Percentiles rank a stretch among this genome's conserved stretches.
Evolutionary conservation across 2,888 invertebrate genomes (phyloP).

Genomic region (Drosophila kuntzei): DNA sequence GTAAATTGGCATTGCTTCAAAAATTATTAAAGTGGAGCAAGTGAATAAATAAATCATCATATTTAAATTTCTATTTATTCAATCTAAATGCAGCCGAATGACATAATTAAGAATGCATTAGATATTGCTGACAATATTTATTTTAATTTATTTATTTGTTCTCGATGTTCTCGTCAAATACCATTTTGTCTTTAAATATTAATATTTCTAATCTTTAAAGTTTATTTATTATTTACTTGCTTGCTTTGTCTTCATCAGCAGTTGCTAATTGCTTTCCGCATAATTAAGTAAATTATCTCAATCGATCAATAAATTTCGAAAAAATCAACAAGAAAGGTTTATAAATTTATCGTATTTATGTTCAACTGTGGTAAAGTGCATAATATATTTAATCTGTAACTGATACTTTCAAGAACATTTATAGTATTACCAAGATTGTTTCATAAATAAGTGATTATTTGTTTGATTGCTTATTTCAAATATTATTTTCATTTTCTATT

Average conservation of each 20-base stretch:
- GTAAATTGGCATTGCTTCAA: conserved; percentile 26
- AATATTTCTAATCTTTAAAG: background rate
- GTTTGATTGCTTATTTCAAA: background rate
- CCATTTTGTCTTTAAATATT: conserved; percentile 18
- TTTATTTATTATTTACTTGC: background rate
- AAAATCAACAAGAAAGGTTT: background rate
- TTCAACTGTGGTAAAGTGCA: background rate
- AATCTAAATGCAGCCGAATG: conserved; percentile 8
- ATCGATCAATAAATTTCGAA: background rate
- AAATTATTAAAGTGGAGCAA: conserved; percentile 36
- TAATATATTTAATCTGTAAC: background rate
- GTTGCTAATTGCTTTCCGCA: conserved; percentile 11
- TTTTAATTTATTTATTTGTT: conserved; percentile 8
- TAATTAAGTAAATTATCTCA: conserved; percentile 12
- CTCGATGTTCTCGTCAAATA: background rate
- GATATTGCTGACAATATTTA: conserved; percentile 3
- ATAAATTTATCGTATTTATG: no score
- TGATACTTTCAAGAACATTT: background rate
- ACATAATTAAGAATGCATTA: conserved; percentile 27
- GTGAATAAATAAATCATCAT: conserved; percentile 39
- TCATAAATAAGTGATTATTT: background rate
- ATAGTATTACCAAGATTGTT: background rate
- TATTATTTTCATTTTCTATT: background rate
- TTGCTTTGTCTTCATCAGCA: background rate
- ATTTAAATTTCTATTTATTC: conserved; percentile 11